Percentiles rank a stretch among this genome's conserved stretches.
Conservation (phyloP, 1,140 invertebrate genomes). For the silkworm (Bombyx mori) region ASM3026992v2 NC_085124.1:11056001-11056500, state of each 20-base stretch:
- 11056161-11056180: conserved; percentile 24
- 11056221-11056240: conserved; percentile 38
- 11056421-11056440: no score
- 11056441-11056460: no score
- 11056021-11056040: conserved; percentile 25
- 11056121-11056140: conserved; percentile 1
- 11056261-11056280: conserved; percentile 55
- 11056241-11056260: conserved; percentile 58
- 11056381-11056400: no score
- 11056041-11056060: conserved; percentile 18
- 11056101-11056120: no score
- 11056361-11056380: no score
- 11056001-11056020: conserved; percentile 44
- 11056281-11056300: conserved; percentile 1
- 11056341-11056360: no score
- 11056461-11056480: no score
- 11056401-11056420: no score
- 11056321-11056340: no score
- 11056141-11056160: conserved; percentile 17
- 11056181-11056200: conserved; percentile 12
- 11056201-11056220: conserved; percentile 22
- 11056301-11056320: no score
- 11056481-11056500: no score
- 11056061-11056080: conserved; percentile 11
- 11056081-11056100: no score